phyloP scores from a whole-genome alignment of 2,888 invertebrate species.

The Hypolimnas misippus region DNA sequence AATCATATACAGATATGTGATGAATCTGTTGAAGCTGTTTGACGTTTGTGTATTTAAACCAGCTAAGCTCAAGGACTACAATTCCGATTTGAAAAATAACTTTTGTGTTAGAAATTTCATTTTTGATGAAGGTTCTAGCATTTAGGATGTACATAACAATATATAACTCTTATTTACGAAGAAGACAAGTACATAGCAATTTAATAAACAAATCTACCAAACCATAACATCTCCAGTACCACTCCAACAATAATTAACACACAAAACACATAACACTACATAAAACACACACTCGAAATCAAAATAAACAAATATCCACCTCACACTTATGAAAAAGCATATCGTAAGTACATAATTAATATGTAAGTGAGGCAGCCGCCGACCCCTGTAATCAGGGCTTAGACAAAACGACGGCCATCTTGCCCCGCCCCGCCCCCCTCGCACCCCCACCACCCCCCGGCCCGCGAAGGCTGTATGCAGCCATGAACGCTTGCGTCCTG shows the following conservation, averaged over 20 bases:
- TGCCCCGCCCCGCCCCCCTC: conserved; percentile 55
- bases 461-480: conserved; percentile 42
- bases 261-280: conserved; percentile 14
- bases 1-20: too few species aligned
- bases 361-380: conserved; percentile 70
- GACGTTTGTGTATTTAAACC: too few species aligned
- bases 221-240: background rate
- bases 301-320: conserved; percentile 36
- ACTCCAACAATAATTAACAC: background rate
- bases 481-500: conserved; percentile 38
- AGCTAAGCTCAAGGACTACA: too few species aligned
- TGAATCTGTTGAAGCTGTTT: too few species aligned
- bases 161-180: too few species aligned
- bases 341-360: conserved; percentile 78
- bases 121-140: too few species aligned
- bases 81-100: too few species aligned
- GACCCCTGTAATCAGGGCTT: conserved; percentile 77
- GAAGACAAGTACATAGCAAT: too few species aligned
- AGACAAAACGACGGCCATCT: conserved; percentile 80
- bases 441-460: conserved; percentile 43
- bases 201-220: too few species aligned
- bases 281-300: conserved; percentile 31
- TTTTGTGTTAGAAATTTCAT: too few species aligned
- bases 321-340: conserved; percentile 55
- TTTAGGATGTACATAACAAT: too few species aligned